Conservation (phyloP, 1,140 invertebrate genomes). For the Drosophila rufa region DNA sequence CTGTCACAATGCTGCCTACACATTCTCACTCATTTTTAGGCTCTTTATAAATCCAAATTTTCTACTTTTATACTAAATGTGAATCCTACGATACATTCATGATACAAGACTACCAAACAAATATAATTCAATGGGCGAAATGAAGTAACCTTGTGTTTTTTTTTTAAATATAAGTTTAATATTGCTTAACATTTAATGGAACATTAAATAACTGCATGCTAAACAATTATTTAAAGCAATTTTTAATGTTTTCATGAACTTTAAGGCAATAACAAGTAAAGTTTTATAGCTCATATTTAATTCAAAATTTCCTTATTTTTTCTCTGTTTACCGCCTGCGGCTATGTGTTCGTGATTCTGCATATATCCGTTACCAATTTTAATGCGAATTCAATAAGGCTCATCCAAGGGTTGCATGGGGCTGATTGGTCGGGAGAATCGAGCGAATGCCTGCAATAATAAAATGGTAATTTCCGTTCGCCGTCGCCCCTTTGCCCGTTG, state of each 20-base stretch:
- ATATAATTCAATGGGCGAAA: background rate
- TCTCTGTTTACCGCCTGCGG: conserved; percentile 8
- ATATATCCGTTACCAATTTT: conserved; percentile 81
- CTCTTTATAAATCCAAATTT: background rate
- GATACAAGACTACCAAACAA: background rate
- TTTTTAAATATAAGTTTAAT: background rate
- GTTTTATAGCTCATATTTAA: background rate
- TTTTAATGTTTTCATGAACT: too few species aligned
- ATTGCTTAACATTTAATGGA: too few species aligned
- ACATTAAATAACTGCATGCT: too few species aligned
- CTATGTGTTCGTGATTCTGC: conserved; percentile 55
- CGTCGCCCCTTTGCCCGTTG: conserved; percentile 9
- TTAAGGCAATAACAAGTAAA: too few species aligned
- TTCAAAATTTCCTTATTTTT: background rate
- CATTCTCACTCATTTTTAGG: background rate
- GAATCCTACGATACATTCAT: background rate
- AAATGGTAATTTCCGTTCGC: conserved; percentile 79
- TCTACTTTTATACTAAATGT: background rate
- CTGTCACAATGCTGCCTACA: background rate
- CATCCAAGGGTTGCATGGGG: conserved; percentile 23
- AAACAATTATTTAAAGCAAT: too few species aligned
- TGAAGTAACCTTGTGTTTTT: background rate
- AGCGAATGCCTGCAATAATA: conserved; percentile 69
- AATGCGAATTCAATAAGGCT: conserved; percentile 79
- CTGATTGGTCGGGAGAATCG: conserved; percentile 18